Base-by-base conservation (phyloP, 2,888 invertebrate species). In the Ornithoptera alexandrae region DNA sequence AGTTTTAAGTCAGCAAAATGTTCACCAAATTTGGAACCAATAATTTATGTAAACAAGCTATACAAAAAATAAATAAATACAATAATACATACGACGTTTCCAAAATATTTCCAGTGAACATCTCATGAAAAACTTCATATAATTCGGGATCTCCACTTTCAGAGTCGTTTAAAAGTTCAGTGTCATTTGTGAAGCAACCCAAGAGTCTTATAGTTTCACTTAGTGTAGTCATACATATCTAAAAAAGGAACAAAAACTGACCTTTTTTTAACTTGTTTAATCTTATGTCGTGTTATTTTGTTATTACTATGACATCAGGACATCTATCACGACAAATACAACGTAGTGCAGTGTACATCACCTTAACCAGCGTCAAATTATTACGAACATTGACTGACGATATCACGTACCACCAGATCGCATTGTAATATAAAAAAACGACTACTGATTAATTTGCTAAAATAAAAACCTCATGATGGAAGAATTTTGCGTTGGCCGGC, bases 401-500 rank as follows among this genome's bases (percentile, higher is more conserved):
- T 30, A 30, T 30, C 30, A 30, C 30, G 4, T 30, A 30, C 30
- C 30, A 30, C 30, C 30, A 30, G 30, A 30, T 30, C 3, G 30
- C 30, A 30, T 30, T 30, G 30, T 30, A 3, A 30, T 53, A n/a
- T 22, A 30, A 22, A 50, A 20, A 22, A 6, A 30, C 67, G 5
- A 15, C 60, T 66, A 71, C 74, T 67, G 36, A 62, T 17, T 7
- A 30, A 17, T 42, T 39, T 39, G 10, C 7, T 30, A 39, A 39
- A 39, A 59, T 56, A 30, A 56, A 30, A 79, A 96, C 97, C 94
- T 99, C 99, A 74, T 97, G 96, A 82, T 98, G 96, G 92, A 99
- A 99, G 92, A 98, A 98, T 86, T 98, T 98, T 0, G 99, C 99
- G 87, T 99, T 99, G 0, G 99, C 99, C 1, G 99, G 99, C 87